Percentiles rank a stretch among this genome's conserved stretches.
Evolutionary conservation across 2,888 invertebrate genomes (phyloP).

Genomic region (Limnephilus marmoratus): DNA sequence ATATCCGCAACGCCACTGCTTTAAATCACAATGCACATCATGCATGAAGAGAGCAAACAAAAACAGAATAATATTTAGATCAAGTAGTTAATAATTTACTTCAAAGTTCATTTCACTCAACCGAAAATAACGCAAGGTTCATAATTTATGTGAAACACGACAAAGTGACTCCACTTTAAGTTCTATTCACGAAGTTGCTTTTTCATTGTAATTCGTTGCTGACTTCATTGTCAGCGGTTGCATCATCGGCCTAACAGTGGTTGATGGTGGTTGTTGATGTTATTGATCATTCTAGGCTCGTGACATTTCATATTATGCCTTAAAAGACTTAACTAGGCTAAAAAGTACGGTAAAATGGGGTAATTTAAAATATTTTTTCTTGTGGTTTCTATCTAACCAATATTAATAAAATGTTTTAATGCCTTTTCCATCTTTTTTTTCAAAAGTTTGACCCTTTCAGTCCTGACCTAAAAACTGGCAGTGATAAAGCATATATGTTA

Average conservation of each 20-base stretch:
- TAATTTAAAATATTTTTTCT: not conserved
- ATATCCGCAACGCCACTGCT: not conserved
- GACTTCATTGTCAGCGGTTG: slow-evolving; percentile 37
- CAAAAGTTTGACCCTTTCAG: too few species aligned
- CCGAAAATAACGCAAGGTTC: not conserved
- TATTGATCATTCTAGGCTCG: slow-evolving; percentile 25
- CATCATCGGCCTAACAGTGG: slow-evolving; percentile 8
- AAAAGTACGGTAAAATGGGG: not conserved
- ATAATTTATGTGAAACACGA: slow-evolving; percentile 2
- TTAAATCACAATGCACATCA: not conserved
- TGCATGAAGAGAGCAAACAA: not conserved
- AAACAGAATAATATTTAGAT: not conserved
- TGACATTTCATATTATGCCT: slow-evolving; percentile 27
- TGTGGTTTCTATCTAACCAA: too few species aligned
- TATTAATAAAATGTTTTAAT: too few species aligned
- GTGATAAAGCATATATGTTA: too few species aligned
- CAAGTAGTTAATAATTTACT: not conserved
- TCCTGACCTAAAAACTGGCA: too few species aligned
- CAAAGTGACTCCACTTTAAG: not conserved
- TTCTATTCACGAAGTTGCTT: slow-evolving; percentile 23
- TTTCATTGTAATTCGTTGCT: slow-evolving; percentile 11
- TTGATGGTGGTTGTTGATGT: not conserved
- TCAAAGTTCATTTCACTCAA: not conserved
- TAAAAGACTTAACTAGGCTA: slow-evolving; percentile 32
- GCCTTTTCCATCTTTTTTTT: too few species aligned